Evolutionary conservation across 2,888 invertebrate species (phyloP).

Genomic region (Torymus auratus): DNA sequence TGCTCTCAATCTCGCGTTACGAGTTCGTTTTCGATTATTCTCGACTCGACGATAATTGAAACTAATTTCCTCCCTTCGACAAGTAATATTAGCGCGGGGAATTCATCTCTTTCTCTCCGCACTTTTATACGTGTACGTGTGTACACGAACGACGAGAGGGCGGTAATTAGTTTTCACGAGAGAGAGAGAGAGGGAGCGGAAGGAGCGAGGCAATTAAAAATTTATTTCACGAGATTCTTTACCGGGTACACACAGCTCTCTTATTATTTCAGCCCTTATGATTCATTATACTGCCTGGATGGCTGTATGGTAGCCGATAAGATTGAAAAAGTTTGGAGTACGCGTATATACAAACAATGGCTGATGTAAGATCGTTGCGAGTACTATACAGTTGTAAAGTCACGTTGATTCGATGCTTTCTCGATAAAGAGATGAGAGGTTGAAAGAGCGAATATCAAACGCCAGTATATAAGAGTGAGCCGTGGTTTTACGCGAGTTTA

Average conservation of each 20-base stretch:
- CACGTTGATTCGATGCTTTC: not conserved
- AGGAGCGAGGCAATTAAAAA: slow-evolving; percentile 27
- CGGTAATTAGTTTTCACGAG: slow-evolving; percentile 29
- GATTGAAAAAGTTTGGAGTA: slow-evolving; percentile 27
- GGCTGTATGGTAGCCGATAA: slow-evolving; percentile 21
- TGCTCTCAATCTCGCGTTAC: slow-evolving; percentile 36
- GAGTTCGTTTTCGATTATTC: slow-evolving; percentile 50
- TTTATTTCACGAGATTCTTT: slow-evolving; percentile 15
- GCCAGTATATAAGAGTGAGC: slow-evolving; percentile 2
- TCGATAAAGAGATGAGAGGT: not conserved
- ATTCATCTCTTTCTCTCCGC: not conserved
- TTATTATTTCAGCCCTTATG: slow-evolving; percentile 12
- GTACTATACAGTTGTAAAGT: not conserved
- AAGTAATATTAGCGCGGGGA: slow-evolving; percentile 18
- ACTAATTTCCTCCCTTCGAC: slow-evolving; percentile 41
- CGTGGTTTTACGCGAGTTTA: slow-evolving; percentile 32
- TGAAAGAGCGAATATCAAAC: slow-evolving; percentile 29
- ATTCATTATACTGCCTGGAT: slow-evolving; percentile 35
- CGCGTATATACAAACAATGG: not conserved
- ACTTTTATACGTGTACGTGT: not conserved
- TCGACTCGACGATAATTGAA: slow-evolving; percentile 46
- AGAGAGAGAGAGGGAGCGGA: too few species aligned
- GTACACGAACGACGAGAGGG: not conserved
- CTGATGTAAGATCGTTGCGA: not conserved
- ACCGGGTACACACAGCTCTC: too few species aligned